Percentiles rank a stretch among this genome's conserved stretches.
phyloP scores from a whole-genome alignment of 2,113 vertebrate genomes.

The Bos javanicus region DNA sequence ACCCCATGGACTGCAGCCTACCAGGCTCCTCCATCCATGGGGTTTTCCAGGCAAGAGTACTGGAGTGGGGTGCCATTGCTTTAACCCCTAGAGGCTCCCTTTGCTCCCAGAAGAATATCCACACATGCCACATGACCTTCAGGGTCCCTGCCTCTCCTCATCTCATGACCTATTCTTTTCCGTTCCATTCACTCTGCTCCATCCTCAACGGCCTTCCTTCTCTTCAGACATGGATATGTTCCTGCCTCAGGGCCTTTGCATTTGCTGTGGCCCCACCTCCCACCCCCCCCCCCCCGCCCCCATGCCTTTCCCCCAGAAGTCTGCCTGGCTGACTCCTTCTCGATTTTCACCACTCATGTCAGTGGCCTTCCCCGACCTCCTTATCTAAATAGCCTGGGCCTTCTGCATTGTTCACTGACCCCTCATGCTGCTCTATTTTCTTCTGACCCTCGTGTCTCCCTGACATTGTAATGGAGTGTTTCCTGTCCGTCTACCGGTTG shows the following conservation, averaged over 20 bases:
- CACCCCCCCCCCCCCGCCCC: no score
- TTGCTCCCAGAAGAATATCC: background rate
- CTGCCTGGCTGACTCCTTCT: background rate
- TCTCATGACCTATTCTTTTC: no score
- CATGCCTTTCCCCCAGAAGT: background rate
- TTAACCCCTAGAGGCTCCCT: background rate
- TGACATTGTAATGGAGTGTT: no score
- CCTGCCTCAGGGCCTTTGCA: background rate
- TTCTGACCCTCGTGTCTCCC: background rate
- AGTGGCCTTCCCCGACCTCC: background rate
- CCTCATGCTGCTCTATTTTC: background rate
- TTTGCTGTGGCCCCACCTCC: background rate
- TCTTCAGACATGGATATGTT: background rate
- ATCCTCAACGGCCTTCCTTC: background rate
- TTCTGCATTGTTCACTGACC: accelerated
- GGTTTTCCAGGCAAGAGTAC: no score
- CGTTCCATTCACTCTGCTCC: background rate
- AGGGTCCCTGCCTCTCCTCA: background rate
- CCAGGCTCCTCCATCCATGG: no score
- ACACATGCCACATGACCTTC: background rate
- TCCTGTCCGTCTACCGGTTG: background rate
- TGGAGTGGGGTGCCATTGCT: background rate
- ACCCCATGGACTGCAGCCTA: no score
- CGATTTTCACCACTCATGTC: background rate
- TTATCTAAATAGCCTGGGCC: background rate